These are phyloP conservation scores for silkworm (Bombyx mori) DNA, from an alignment of 1,140 invertebrate genomes.

Conservation along the genomic window DNA sequence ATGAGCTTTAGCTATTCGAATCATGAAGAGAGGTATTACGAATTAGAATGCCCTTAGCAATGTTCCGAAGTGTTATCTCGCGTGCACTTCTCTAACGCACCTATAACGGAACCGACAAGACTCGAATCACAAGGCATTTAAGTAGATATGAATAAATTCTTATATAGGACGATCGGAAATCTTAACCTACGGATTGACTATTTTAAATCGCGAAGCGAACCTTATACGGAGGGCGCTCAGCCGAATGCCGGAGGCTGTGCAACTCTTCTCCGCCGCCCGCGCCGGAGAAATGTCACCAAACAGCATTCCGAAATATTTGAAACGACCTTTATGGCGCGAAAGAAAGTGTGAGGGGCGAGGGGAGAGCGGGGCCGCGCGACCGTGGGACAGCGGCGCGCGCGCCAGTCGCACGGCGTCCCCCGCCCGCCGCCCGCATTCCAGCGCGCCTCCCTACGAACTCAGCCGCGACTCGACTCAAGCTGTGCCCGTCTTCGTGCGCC, in stretches of 20 bases:
- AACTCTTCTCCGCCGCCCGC: slow-evolving; percentile 36
- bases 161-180: too few relatives aligned
- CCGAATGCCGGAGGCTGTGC: slow-evolving; percentile 38
- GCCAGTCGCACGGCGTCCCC: slow-evolving; percentile 63
- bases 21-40: slow-evolving; percentile 12
- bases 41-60: too few relatives aligned
- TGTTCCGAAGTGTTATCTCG: too few relatives aligned
- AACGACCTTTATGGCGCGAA: slow-evolving; percentile 71
- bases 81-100: too few relatives aligned
- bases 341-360: slow-evolving; percentile 59
- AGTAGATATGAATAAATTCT: too few relatives aligned
- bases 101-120: too few relatives aligned
- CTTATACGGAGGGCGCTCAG: slow-evolving; percentile 14
- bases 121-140: too few relatives aligned
- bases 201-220: too few relatives aligned
- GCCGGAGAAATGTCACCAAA: slow-evolving; percentile 67
- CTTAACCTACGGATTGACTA: too few relatives aligned
- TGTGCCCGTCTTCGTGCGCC: slow-evolving; percentile 13
- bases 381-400: slow-evolving; percentile 64
- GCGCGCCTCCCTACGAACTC: slow-evolving; percentile 65
- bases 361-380: slow-evolving; percentile 49
- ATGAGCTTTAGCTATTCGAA: slow-evolving; percentile 33
- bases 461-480: slow-evolving; percentile 42
- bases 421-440: slow-evolving; percentile 59
- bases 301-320: slow-evolving; percentile 70